Evolutionary conservation across 1,140 invertebrate species (phyloP).

Genomic region (Pristionchus pacificus): DNA sequence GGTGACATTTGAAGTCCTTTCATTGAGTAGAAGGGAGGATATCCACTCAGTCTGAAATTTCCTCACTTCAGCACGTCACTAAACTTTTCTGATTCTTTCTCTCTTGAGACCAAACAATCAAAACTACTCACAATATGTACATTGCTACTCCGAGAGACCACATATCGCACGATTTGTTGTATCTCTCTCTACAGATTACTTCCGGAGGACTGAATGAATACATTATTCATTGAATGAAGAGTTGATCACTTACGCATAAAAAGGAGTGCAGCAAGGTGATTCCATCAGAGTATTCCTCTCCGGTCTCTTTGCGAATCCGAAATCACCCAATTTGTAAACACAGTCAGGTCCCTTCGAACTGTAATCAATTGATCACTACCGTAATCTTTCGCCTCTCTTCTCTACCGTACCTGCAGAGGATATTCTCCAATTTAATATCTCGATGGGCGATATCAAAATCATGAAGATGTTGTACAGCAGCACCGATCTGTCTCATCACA

Average conservation of each 20-base stretch:
- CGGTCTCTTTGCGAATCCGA: conserved; percentile 96
- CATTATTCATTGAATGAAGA: background rate
- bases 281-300: conserved; percentile 75
- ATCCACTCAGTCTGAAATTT: conserved; percentile 81
- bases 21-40: conserved; percentile 94
- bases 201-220: conserved; percentile 70
- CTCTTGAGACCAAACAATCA: conserved; percentile 16
- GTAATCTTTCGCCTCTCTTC: conserved; percentile 58
- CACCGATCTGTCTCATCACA: conserved; percentile 91
- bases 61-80: conserved; percentile 6
- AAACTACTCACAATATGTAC: conserved; percentile 81
- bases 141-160: conserved; percentile 96
- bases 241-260: conserved; percentile 71
- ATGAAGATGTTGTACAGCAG: conserved; percentile 90
- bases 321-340: conserved; percentile 90
- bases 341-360: conserved; percentile 63
- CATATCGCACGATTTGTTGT: conserved; percentile 97
- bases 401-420: conserved; percentile 70
- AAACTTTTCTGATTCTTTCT: conserved; percentile 4
- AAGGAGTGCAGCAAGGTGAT: conserved; percentile 96
- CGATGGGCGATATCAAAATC: conserved; percentile 91
- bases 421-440: conserved; percentile 85
- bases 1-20: conserved; percentile 91
- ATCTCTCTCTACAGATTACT: conserved; percentile 91
- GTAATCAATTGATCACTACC: conserved; percentile 59